Evolutionary conservation across 2,797 vertebrate species (phyloP).

Genomic region (Halcyon badia): DNA sequence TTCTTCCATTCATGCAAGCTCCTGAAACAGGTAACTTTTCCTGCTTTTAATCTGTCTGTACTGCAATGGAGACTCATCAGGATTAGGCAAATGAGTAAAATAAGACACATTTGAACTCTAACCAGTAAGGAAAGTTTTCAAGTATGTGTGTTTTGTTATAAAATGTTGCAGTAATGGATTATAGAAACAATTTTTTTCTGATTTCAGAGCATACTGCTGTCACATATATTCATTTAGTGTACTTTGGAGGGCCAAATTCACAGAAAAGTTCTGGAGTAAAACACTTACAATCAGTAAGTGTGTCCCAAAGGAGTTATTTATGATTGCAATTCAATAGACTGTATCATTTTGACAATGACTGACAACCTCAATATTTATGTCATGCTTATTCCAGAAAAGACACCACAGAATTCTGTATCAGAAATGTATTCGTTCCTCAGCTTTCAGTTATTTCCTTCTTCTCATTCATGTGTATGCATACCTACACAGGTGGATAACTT

Average conservation of each 20-base stretch:
- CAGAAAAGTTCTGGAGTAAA: not conserved
- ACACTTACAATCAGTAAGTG: not conserved
- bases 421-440: not conserved
- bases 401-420: not conserved
- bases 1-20: not conserved
- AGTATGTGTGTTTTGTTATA: not conserved
- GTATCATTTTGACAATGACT: not conserved
- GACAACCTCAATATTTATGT: rapidly evolving
- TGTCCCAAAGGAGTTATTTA: not conserved
- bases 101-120: not conserved
- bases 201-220: not conserved
- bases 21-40: not conserved
- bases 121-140: not conserved
- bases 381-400: not conserved
- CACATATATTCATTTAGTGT: not conserved
- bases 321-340: not conserved
- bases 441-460: not conserved
- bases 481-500: not conserved
- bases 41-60: not conserved
- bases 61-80: not conserved
- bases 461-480: not conserved
- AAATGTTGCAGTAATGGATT: not conserved
- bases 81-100: not conserved
- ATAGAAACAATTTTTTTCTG: not conserved
- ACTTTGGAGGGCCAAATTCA: not conserved